A percentile compares a stretch with the other conserved stretches of the same genome.
These are phyloP conservation scores for Turritopsis rubra DNA, from an alignment of 30 jellyfish, hydroid and myxozoan genomes.

Conservation along the genomic window DNA sequence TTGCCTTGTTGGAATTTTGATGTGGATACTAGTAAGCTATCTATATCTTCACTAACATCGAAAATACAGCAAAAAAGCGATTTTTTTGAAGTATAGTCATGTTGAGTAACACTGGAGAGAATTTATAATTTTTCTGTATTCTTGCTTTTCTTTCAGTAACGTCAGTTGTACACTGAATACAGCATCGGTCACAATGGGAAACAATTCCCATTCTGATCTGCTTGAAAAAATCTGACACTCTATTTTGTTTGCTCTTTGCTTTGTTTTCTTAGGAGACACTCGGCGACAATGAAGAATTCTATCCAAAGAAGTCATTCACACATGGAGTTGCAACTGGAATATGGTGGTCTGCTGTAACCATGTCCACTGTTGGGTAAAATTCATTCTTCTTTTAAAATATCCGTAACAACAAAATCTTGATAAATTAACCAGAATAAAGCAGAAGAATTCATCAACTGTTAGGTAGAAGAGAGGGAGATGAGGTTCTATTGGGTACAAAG, in stretches of 20 bases:
- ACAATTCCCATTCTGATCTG: no score
- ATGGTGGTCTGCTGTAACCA: slow-evolving; percentile 3
- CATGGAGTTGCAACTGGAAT: slow-evolving; percentile 9
- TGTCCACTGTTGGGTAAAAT: slow-evolving; percentile 1
- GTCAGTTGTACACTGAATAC: no score
- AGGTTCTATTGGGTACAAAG: no score
- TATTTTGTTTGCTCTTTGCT: neutral
- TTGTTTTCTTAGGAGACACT: neutral
- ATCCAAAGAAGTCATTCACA: neutral
- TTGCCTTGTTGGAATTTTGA: neutral
- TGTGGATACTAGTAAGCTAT: neutral
- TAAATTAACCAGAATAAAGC: no score
- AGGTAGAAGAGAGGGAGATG: no score
- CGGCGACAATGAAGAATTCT: neutral
- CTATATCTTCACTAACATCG: neutral
- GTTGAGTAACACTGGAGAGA: no score
- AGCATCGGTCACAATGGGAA: no score
- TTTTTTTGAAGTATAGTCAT: neutral
- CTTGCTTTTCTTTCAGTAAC: no score
- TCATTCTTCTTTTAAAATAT: neutral
- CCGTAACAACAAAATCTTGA: no score
- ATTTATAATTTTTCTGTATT: no score
- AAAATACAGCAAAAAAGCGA: neutral
- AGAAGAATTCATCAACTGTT: no score
- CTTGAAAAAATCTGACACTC: no score